Base-by-base conservation (phyloP, 1,140 invertebrate genomes). In the Panulirus ornatus region DNA sequence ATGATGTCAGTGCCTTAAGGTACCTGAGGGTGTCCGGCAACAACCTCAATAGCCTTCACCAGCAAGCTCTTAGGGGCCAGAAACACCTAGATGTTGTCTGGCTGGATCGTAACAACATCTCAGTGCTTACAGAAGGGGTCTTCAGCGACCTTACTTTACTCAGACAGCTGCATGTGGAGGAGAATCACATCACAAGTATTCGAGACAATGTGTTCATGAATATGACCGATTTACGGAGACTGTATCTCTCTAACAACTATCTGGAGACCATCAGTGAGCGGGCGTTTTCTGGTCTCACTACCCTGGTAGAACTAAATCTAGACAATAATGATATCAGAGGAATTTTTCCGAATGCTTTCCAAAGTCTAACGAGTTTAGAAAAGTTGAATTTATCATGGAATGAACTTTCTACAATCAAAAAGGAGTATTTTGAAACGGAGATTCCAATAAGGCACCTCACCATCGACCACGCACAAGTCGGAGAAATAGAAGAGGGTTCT, bases 21-120 rank as follows among this genome's bases (percentile, higher is more conserved):
- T 97, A 97, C 0, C 96, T 99, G 82, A 97, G 98, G 93, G 94
- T 99, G 11, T 97, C 97, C 93, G 96, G 96, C 73, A 99, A 99
- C 94, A 96, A 96, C 91, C 95, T 99, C 82, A 95, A 95, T 30
- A 95, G 95, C 11, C 93, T 99, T 36, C 96, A 97, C 93, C 96
- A 96, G 92, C 96, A 96, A 92, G 97, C 97, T 0, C 95, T 98
- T 30, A 94, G 95, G 34, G 96, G 96, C 6, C 97, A 97, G 93
- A 95, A 95, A 0, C 96, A 96, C 89, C 96, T 98, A n/a, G 96
- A 97, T 93, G 97, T 97, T 89, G 96, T 98, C 95, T 97, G 97
- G 96, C 94, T 98, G 16, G 96, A 96, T 51, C 96, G 97, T 93
- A 98, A 98, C 93, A 96, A 96, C 92, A 92, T 92, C 22, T 89